phyloP scores from a whole-genome alignment of 2,888 invertebrate genomes.

The Ametastegia equiseti region DNA sequence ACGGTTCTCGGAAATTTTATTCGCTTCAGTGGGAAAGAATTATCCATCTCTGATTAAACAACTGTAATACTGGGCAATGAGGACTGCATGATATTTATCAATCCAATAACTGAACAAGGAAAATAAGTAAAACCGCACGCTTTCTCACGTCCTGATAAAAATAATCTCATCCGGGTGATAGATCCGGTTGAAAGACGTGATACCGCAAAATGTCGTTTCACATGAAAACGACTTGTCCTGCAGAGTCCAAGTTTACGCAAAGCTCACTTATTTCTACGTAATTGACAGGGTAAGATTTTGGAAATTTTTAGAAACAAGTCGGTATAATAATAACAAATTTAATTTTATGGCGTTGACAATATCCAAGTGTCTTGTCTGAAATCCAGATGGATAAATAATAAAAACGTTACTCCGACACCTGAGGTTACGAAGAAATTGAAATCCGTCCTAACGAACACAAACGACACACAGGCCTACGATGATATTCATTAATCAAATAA shows the following conservation, averaged over 20 bases:
- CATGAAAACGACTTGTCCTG: neutral
- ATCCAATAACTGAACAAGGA: neutral
- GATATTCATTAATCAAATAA: constrained; percentile 29
- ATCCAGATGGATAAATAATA: constrained; percentile 42
- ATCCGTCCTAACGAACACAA: neutral
- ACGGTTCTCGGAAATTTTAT: neutral
- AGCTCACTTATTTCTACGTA: neutral
- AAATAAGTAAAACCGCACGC: neutral
- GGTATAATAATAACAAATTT: constrained; percentile 61
- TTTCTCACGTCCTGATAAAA: neutral
- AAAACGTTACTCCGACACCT: constrained; percentile 17
- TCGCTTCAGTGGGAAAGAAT: neutral
- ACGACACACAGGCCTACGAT: constrained; percentile 18
- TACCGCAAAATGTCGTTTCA: neutral
- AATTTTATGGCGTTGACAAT: constrained; percentile 56
- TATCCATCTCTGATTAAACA: neutral
- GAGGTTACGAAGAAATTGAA: neutral
- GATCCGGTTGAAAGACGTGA: no score
- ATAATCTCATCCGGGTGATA: neutral
- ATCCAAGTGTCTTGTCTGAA: constrained; percentile 55
- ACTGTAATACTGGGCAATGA: neutral
- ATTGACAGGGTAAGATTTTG: neutral
- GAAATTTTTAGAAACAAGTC: neutral
- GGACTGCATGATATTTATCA: neutral
- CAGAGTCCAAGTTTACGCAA: neutral